Conservation (phyloP, 2,888 invertebrate genomes). For the Polydrusus tereticollis region DNA sequence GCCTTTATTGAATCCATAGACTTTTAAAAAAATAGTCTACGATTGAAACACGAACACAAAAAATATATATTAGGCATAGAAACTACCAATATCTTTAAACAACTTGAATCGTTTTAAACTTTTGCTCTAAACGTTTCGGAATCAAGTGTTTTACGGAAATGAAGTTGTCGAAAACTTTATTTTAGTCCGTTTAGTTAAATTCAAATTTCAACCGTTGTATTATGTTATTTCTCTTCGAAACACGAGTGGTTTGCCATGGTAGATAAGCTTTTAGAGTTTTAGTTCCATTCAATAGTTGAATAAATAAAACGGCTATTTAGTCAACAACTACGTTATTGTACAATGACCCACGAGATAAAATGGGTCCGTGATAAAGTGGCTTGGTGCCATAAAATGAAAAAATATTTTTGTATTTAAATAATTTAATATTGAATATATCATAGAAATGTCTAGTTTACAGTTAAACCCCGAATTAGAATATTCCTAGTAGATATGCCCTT, state of each 20-base stretch:
- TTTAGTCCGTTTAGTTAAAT: background rate
- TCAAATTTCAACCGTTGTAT: background rate
- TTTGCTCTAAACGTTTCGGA: background rate
- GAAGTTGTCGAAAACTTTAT: slow-evolving; percentile 6
- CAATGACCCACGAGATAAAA: background rate
- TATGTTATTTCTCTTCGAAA: background rate
- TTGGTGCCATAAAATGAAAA: background rate
- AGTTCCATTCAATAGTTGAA: background rate
- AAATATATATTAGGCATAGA: background rate
- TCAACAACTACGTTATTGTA: background rate
- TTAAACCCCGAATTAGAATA: no score
- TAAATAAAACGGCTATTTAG: background rate
- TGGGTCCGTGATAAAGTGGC: background rate
- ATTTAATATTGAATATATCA: no score
- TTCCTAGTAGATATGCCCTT: no score
- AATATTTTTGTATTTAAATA: background rate
- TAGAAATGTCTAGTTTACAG: no score
- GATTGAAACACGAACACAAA: background rate
- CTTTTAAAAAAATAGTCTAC: no score
- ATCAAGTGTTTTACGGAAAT: background rate
- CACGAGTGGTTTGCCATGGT: background rate
- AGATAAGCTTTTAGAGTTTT: slow-evolving; percentile 3
- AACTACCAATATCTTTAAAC: background rate
- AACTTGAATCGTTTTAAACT: background rate
- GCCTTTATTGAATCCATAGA: no score